Evolutionary conservation across 2,113 vertebrate genomes (phyloP), one percentile per base, ranked within the genome.

Genomic region (Hystrix cristata): DNA sequence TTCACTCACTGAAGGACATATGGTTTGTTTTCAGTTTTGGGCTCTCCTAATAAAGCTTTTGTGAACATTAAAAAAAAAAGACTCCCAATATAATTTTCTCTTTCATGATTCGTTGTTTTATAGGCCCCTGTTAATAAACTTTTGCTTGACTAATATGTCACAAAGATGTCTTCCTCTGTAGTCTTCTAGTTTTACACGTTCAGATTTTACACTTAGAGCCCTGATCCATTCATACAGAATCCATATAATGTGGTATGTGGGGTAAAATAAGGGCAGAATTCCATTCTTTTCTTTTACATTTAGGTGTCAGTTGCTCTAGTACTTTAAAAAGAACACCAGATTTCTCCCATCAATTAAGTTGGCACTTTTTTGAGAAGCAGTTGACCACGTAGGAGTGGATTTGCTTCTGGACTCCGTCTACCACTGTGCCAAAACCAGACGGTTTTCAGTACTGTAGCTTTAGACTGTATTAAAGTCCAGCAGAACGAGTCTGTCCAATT

Each of bases 31-130:
- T 91, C 53, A 72, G n/a, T 59, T 80, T 95, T 19, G 4, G 92
- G 90, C 53, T 72, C 38, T 93, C 65, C 13, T 94, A 92, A 83
- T 92, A 93, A 94, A 92, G 78, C 82, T 96, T 62, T 82, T 97
- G 18, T 95, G 38, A 95, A 86, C n/a, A 83, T 82, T 38, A 38
- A 38, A 38, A 38, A 38, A 38, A 38, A 38, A 38, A 38, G 38
- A 38, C 38, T 38, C 76, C 25, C 27, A 25, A 71, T 23, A 48
- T 59, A 59, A 23, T 60, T 38, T 71, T 88, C 7, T 34, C 57
- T 55, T 62, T 23, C 7, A 31, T 34, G 34, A 16, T 34, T 46
- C 74, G 43, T 19, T 19, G 7, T 82, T 60, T 82, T 62, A 46
- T 23, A 46, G 29, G n/a, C 27, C 12, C 34, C 31, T 19, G 15